These are phyloP conservation scores for Tetragnatha montana DNA, from an alignment of 2,888 invertebrate species.

Conservation along the genomic window DNA sequence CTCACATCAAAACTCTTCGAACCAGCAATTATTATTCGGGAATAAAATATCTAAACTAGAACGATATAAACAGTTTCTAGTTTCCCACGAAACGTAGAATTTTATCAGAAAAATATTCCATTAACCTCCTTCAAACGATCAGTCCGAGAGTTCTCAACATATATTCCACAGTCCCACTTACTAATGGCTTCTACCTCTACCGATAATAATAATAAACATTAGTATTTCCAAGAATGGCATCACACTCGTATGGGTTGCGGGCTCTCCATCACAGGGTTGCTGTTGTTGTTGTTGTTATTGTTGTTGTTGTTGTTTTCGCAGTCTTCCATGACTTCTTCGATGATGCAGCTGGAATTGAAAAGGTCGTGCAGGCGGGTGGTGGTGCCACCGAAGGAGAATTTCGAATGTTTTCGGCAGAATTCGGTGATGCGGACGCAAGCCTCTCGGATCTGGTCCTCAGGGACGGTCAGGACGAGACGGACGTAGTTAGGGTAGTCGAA, in stretches of 20 bases:
- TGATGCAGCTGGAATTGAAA: neutral
- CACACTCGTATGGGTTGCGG: slow-evolving; percentile 50
- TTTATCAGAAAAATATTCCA: no score
- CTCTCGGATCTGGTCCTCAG: slow-evolving; percentile 86
- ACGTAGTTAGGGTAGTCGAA: slow-evolving; percentile 94
- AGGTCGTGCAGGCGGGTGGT: neutral
- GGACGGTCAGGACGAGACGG: slow-evolving; percentile 94
- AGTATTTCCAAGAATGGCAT: neutral
- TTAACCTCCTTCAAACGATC: no score
- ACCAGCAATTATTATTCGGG: no score
- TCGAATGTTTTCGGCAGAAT: slow-evolving; percentile 81
- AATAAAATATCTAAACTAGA: no score
- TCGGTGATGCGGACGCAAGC: slow-evolving; percentile 89
- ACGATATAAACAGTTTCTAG: no score
- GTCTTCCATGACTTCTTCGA: slow-evolving; percentile 17
- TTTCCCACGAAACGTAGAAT: no score
- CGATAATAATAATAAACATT: no score
- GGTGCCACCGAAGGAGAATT: slow-evolving; percentile 42
- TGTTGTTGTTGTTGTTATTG: no score
- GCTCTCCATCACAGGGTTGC: slow-evolving; percentile 42
- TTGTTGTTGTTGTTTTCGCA: neutral
- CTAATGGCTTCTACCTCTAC: no score
- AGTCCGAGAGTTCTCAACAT: no score
- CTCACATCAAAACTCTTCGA: no score
- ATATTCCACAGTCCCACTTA: no score